Conservation (phyloP, 2,888 invertebrate species). For the Hymenopus coronatus region DNA sequence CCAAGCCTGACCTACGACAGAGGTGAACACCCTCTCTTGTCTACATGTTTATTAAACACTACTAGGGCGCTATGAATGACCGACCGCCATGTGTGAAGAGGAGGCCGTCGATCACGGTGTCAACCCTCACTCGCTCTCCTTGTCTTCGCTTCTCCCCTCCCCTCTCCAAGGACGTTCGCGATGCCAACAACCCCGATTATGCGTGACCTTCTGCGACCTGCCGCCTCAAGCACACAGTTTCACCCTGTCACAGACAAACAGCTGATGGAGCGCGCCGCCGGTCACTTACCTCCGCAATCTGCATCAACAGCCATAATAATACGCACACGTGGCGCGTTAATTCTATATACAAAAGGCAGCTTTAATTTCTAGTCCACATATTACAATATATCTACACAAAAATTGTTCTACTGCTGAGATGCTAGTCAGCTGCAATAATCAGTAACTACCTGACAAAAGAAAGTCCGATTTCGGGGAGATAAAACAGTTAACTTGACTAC, state of each 20-base stretch:
- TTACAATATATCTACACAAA: too few relatives aligned
- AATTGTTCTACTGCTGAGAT: too few relatives aligned
- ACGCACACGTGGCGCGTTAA: too few relatives aligned
- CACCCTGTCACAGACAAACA: background rate
- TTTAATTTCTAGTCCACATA: too few relatives aligned
- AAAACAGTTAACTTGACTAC: too few relatives aligned
- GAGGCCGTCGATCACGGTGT: background rate
- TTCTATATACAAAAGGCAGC: too few relatives aligned
- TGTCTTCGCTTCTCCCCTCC: background rate
- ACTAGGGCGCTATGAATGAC: background rate
- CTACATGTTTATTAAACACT: background rate
- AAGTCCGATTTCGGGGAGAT: too few relatives aligned
- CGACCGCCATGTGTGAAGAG: background rate
- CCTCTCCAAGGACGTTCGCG: conserved; percentile 5
- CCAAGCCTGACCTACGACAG: background rate
- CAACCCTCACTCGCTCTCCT: background rate
- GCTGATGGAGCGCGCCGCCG: background rate
- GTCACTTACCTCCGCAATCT: background rate
- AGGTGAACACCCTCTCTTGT: background rate
- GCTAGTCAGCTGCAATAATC: too few relatives aligned
- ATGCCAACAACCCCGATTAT: conserved; percentile 5
- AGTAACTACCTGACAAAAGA: too few relatives aligned
- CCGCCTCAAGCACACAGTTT: background rate
- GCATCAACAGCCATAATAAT: too few relatives aligned
- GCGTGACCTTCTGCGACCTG: background rate